Base-by-base conservation (phyloP, 1,140 invertebrate species). In the Lepidotrigona ventralis region DNA sequence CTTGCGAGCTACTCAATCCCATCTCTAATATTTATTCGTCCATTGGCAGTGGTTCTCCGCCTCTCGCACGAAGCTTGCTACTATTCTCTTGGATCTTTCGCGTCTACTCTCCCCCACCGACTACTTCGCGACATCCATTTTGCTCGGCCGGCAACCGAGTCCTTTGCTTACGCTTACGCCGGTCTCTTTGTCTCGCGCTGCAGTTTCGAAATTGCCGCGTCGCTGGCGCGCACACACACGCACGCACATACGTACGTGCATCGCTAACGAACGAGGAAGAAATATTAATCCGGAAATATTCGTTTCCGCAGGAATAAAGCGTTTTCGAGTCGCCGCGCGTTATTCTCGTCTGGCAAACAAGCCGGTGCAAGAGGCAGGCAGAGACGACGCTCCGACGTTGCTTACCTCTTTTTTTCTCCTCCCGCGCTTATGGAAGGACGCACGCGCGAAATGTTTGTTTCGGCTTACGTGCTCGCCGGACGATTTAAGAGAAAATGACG, bases 401-500 rank as follows among this genome's bases (percentile, higher is more conserved):
- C n/a, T 75, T 56, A 2, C 17, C 1, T 19, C 9, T 1, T 23
- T 21, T 33, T 66, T 19, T 66, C 19, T 66, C 17, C 11, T 63
- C 46, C 26, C 51, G 23, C n/a, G 21, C 26, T 39, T 11, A 21
- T 8, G 12, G 19, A 26, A n/a, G 8, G n/a, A 9, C 11, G 3
- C 39, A 11, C 46, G 14, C 21, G 39, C 39, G 53, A 56, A 46
- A 56, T 72, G 79, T 39, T 81, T 75, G 54, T 26, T 6, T 60
- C 54, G n/a, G 29, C 23, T 64, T 23, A 60, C 51, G 72, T 56
- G 23, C 64, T 46, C 60, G 79, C 51, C 19, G 66, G 29, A 54
- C 74, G 54, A 70, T 70, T 82, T 66, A 29, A 46, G 29, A 58
- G 81, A 54, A 56, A 82, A 69, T 53, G 29, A 51, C 11, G 73